Percentiles rank a stretch among this genome's conserved stretches.
These are phyloP conservation scores for Lepeophtheirus nordmannii DNA, from an alignment of 2,888 invertebrate species.

Conservation along the genomic window DNA sequence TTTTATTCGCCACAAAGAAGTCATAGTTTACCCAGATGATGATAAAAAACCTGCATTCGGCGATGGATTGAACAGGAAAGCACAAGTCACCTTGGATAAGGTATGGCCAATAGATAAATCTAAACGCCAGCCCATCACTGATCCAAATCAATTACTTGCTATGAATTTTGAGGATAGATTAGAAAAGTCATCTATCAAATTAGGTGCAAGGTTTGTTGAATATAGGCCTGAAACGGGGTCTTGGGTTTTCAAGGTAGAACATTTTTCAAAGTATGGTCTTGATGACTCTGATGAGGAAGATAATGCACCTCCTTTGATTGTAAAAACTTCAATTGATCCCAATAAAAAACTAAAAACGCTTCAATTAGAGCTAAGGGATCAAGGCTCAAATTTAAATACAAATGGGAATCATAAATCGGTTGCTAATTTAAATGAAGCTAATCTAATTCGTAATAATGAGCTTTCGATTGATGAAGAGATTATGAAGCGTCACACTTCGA, in stretches of 20 bases:
- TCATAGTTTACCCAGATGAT: conserved; percentile 79
- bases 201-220: conserved; percentile 79
- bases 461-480: no score
- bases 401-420: no score
- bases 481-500: no score
- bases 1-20: conserved; percentile 67
- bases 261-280: conserved; percentile 84
- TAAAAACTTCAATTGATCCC: neutral
- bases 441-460: no score
- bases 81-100: conserved; percentile 41
- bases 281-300: conserved; percentile 62
- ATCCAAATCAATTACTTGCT: conserved; percentile 52
- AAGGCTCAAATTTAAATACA: neutral
- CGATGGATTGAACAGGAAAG: conserved; percentile 68
- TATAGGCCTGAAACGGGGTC: conserved; percentile 88
- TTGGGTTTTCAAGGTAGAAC: conserved; percentile 89
- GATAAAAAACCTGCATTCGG: conserved; percentile 78
- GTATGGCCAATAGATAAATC: conserved; percentile 82
- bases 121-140: conserved; percentile 58
- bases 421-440: no score
- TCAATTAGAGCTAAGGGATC: neutral
- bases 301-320: neutral
- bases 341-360: conserved; percentile 9
- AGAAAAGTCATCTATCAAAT: conserved; percentile 63
- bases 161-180: conserved; percentile 75